Evolutionary conservation across 2,888 invertebrate species (phyloP), one percentile per base, ranked within the genome.

Genomic region (Zhengitettix transpicula): DNA sequence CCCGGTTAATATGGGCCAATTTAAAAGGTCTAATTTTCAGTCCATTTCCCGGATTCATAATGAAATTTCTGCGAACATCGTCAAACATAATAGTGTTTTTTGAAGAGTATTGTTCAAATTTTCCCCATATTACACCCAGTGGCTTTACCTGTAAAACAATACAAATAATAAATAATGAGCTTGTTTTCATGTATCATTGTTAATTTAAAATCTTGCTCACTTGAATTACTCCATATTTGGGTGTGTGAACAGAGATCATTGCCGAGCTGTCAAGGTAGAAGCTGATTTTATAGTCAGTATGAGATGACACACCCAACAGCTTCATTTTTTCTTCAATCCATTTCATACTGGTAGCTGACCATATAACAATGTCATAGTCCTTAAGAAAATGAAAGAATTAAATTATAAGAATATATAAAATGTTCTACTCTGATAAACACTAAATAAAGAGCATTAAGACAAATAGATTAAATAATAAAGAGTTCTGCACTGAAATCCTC

Each of bases 241-340:
- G 83, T 0, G 89, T 87, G 67, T 92, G 87, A 1, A 97, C 89
- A 1, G 92, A 91, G 64, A 97, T 97, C 96, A 97, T 97, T 0
- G 96, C 96, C 63, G 86, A 74, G 59, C 86, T 87, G 71, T 97
- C 97, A 62, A 97, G 74, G 73, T 94, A 88, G 74, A 95, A 96
- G 71, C 88, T 83, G 61, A 98, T 87, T 76, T 94, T 96, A 70
- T 96, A 97, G 64, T 85, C 82, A 1, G 83, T 78, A 72, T 95
- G 85, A 3, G 79, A 80, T 0, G 86, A 79, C 0, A 97, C 94
- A 0, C 95, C 95, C 0, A 98, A 76, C 54, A 96, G 75, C 62
- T 87, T 84, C 95, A 98, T 95, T 74, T 97, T 97, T 69, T 95
- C 94, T 67, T 95, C 90, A 54, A 98, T 96, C 96, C 96, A 97